phyloP scores from a whole-genome alignment of 2,888 invertebrate genomes.

The Eilema depressum region DNA sequence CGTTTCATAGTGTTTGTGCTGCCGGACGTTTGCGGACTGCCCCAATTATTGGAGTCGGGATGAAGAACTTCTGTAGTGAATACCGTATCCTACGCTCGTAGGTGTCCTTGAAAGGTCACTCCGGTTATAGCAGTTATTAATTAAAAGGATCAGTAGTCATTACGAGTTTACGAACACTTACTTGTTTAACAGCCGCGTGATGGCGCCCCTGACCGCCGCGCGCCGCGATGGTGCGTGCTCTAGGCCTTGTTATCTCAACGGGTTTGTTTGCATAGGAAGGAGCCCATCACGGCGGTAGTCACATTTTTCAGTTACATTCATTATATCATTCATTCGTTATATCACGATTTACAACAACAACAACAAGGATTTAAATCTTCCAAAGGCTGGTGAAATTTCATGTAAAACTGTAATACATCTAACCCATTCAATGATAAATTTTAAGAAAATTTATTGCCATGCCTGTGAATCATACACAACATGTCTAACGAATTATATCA shows the following conservation, averaged over 20 bases:
- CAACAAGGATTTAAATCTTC: not conserved
- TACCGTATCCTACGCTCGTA: not conserved
- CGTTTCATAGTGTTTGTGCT: not conserved
- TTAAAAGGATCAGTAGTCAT: conserved; percentile 10
- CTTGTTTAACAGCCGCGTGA: conserved; percentile 13
- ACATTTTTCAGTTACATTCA: not conserved
- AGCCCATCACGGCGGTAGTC: not conserved
- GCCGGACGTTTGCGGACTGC: not conserved
- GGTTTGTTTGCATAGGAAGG: not conserved
- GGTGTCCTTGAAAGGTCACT: not conserved
- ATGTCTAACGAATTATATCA: not conserved
- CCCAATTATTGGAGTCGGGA: not conserved
- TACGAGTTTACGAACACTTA: conserved; percentile 15
- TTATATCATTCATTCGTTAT: not conserved
- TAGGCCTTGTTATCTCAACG: not conserved
- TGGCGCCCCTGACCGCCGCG: not conserved
- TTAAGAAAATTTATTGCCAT: not conserved
- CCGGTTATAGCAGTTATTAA: conserved; percentile 13
- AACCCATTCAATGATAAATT: no score
- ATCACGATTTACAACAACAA: no score
- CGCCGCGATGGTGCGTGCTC: not conserved
- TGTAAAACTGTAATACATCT: not conserved
- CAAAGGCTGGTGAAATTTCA: not conserved
- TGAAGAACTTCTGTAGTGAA: no score
- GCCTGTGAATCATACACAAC: conserved; percentile 4